Evolutionary conservation across 2,888 invertebrate genomes (phyloP), one percentile per base, ranked within the genome.

Genomic region (Epinotia nisella): DNA sequence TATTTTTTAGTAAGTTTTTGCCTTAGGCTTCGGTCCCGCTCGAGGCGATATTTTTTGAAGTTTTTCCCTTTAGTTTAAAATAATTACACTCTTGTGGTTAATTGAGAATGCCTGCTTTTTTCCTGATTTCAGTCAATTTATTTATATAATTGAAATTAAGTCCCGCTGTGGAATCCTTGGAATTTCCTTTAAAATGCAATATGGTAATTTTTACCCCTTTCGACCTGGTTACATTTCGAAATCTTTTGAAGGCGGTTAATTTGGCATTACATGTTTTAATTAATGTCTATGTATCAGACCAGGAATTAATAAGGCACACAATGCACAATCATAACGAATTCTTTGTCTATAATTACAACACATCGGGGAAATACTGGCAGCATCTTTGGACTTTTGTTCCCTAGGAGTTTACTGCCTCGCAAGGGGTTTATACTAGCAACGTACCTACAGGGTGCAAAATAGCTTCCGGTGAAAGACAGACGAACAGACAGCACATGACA

Each of bases 141-240:
- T 69, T 69, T 21, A 69, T 69, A 35, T 55, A 24, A 69, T 61
- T 69, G 24, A 67, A 67, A 41, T 56, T 45, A 2, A 60, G n/a
- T 68, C 11, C 13, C 19, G 39, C 3, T 39, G 39, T 7, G n/a
- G 45, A 69, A 69, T 60, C 29, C 21, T 41, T 45, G 55, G 70
- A 70, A 70, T 70, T 70, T 70, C 55, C 70, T 15, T 70, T 13
- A 29, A 62, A 17, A 29, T 39, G n/a, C 21, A 60, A 69, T 53
- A 69, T 70, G 69, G 39, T 61, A 61, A 60, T 67, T 19, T 10
- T 35, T 24, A 15, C 4, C n/a, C 24, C 39, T 56, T 62, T 67
- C 35, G 45, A 59, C 51, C 15, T 55, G 35, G 24, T 24, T 13
- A 3, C 24, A 70, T 70, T 70, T 61, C 45, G 24, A 45, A 70